Evolutionary conservation across 1,140 invertebrate species (phyloP), one percentile per base, ranked within the genome.

Genomic region (Diabrotica undecimpunctata): DNA sequence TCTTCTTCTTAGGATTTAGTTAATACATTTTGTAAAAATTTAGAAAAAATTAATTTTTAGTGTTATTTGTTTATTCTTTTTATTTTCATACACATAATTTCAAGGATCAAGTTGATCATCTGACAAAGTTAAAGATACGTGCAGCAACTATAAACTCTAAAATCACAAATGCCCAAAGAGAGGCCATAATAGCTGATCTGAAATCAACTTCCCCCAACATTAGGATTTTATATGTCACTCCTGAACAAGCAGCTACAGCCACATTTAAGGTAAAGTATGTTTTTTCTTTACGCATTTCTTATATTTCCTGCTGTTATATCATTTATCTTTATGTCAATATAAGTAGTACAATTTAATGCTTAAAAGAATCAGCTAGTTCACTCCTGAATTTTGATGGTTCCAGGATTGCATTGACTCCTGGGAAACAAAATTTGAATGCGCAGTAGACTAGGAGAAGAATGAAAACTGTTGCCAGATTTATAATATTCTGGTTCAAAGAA

Each of bases 131-230:
- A 38, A 89, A 89, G 73, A 92, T 97, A 67, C 75, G 77, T 66
- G 91, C 93, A 36, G 89, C 91, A 71, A 92, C 93, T 2, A 86
- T 97, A 9, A 97, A 97, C 80, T 96, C 94, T 3, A 95, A 94
- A 81, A 90, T 94, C 81, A 80, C 81, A 25, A 75, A 77, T 59
- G 85, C 86, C 72, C 92, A 96, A 66, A 83, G 92, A 37, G 87
- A 89, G 69, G 80, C 83, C 63, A 87, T 97, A 7, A 78, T 91
- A 41, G 85, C 84, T 76, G 91, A 95, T 78, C 79, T 96, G 50
- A 85, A 84, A 68, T 84, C 84, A 39, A 84, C 84, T 60, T 83
- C 81, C 68, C 92, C 92, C 5, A 72, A 71, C 51, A 78, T 72
- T 25, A 88, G 86, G 70, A 85, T 98, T 69, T 79, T 98, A 2